Evolutionary conservation across 2,113 vertebrate species (phyloP).

Genomic region (Coracopsis vasa): DNA sequence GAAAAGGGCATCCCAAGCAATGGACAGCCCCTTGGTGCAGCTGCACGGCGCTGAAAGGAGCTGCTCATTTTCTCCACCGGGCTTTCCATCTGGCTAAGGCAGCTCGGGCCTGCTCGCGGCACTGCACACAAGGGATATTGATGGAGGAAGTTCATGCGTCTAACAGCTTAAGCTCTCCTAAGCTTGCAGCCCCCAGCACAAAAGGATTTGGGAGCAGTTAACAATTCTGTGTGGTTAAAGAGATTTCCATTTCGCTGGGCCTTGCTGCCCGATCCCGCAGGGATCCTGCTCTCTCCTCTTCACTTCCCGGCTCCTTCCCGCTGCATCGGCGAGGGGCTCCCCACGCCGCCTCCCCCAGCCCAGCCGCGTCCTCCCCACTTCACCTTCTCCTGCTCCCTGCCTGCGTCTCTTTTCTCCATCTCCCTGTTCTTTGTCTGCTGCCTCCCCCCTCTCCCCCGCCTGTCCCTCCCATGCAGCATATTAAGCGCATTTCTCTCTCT

Average conservation of each 20-base stretch:
- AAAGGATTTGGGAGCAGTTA: slow-evolving; percentile 79
- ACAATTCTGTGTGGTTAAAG: slow-evolving; percentile 76
- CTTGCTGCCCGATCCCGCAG: slow-evolving; percentile 12
- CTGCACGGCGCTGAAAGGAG: slow-evolving; percentile 25
- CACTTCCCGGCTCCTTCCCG: not conserved
- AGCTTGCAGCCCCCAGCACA: slow-evolving; percentile 70
- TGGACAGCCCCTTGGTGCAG: not conserved
- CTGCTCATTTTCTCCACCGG: not conserved
- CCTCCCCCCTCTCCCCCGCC: not conserved
- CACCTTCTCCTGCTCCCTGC: slow-evolving; percentile 22
- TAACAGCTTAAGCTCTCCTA: slow-evolving; percentile 79
- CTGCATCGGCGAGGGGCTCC: not conserved
- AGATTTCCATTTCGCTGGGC: slow-evolving; percentile 64
- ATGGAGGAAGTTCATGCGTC: slow-evolving; percentile 79
- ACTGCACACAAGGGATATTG: slow-evolving; percentile 38
- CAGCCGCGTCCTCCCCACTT: not conserved
- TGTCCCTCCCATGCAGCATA: slow-evolving; percentile 43
- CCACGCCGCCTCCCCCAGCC: not conserved
- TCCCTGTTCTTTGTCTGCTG: slow-evolving; percentile 43
- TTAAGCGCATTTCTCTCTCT: not conserved
- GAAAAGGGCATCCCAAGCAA: not conserved
- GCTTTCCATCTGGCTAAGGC: slow-evolving; percentile 46
- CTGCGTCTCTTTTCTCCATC: not conserved
- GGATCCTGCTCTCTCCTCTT: not conserved
- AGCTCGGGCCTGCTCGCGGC: not conserved